phyloP scores from a whole-genome alignment of 2,797 vertebrate species.

The Lophura swinhoii region DNA sequence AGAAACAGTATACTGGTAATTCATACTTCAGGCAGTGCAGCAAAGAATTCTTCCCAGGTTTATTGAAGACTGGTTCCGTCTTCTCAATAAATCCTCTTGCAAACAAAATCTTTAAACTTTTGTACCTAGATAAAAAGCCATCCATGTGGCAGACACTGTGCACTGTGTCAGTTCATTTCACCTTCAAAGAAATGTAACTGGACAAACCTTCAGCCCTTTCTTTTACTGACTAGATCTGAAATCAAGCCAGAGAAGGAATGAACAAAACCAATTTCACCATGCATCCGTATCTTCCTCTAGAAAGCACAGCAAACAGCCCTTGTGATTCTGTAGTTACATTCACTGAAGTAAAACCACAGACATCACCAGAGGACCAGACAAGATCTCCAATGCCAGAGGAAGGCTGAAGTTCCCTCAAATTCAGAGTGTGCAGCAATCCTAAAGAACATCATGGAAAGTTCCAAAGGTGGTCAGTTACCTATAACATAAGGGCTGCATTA shows the following conservation, averaged over 20 bases:
- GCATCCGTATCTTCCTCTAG: background rate
- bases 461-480: background rate
- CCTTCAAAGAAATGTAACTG: background rate
- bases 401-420: background rate
- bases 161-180: background rate
- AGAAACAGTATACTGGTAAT: background rate
- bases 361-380: background rate
- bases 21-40: background rate
- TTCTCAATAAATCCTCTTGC: background rate
- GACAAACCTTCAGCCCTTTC: background rate
- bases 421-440: background rate
- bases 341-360: background rate
- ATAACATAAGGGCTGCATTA: rapidly evolving
- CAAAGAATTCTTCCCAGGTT: background rate
- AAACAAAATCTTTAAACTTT: background rate
- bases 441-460: background rate
- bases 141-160: background rate
- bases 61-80: background rate
- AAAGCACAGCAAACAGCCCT: background rate
- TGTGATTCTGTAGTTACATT: rapidly evolving
- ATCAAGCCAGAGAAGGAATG: background rate
- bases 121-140: background rate
- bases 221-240: background rate
- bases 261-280: background rate
- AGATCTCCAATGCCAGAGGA: background rate